Evolutionary conservation across 2,113 vertebrate species (phyloP).

Genomic region (Plecotus auritus): DNA sequence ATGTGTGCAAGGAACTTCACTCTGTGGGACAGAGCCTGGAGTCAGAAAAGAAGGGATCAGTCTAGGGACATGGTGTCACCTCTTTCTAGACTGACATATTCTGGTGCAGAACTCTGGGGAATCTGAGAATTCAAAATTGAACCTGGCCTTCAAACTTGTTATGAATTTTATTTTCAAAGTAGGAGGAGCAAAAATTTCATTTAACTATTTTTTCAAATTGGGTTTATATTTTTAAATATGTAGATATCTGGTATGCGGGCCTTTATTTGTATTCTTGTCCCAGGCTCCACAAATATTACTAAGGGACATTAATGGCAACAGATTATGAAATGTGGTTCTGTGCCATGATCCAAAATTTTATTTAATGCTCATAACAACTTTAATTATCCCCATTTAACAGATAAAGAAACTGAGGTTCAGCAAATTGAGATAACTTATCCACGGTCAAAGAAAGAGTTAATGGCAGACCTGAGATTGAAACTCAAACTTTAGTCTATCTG

Average conservation of each 20-base stretch:
- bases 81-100: background rate
- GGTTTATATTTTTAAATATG: background rate
- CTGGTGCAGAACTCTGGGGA: background rate
- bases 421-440: background rate
- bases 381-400: background rate
- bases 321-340: conserved; percentile 42
- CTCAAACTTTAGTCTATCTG: background rate
- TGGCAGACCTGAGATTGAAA: background rate
- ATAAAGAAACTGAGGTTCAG: conserved; percentile 5
- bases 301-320: background rate
- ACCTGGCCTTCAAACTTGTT: background rate
- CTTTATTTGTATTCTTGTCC: conserved; percentile 43
- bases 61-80: background rate
- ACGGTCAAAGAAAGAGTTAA: background rate
- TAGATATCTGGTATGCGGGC: background rate
- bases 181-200: background rate
- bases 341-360: background rate
- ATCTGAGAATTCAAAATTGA: conserved; percentile 26
- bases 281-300: conserved; percentile 22
- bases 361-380: conserved; percentile 18
- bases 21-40: background rate
- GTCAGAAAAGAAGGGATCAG: background rate
- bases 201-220: conserved; percentile 30
- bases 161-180: conserved; percentile 25
- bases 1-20: background rate